phyloP scores from a whole-genome alignment of 2,113 vertebrate genomes.

The Gobiocypris rarus region DNA sequence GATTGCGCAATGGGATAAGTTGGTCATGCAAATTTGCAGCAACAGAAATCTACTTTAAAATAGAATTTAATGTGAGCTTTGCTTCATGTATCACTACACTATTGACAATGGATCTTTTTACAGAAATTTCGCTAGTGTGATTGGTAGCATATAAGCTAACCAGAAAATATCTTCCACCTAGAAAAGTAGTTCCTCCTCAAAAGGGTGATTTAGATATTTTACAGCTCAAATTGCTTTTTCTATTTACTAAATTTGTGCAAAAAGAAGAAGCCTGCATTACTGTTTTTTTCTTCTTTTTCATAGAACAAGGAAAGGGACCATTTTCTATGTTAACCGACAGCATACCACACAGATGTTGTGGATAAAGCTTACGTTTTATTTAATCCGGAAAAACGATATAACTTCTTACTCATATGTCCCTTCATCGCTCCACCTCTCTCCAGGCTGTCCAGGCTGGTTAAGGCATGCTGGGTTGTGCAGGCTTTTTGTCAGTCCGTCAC shows the following conservation, averaged over 20 bases:
- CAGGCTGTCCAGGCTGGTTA: constrained; percentile 46
- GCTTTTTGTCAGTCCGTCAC: constrained; percentile 47
- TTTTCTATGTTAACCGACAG: background rate
- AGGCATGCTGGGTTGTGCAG: constrained; percentile 11
- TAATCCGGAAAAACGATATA: background rate
- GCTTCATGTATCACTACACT: too few species aligned
- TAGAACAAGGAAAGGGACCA: too few species aligned
- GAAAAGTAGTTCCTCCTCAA: background rate
- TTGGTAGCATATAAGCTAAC: background rate
- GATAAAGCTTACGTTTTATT: background rate
- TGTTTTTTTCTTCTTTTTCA: background rate
- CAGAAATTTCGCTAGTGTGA: background rate
- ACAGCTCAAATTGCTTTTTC: background rate
- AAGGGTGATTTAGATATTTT: background rate
- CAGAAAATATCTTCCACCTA: background rate
- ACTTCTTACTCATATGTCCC: background rate
- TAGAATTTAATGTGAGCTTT: too few species aligned
- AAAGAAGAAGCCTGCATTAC: too few species aligned
- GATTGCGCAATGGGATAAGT: too few species aligned
- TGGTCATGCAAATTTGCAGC: background rate
- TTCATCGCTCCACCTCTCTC: background rate
- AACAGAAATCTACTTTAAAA: background rate
- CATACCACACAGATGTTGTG: background rate
- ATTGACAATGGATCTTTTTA: too few species aligned
- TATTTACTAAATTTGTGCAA: too few species aligned